Evolutionary conservation across 2,888 invertebrate genomes (phyloP).

Genomic region (Stictocephala bisonia): DNA sequence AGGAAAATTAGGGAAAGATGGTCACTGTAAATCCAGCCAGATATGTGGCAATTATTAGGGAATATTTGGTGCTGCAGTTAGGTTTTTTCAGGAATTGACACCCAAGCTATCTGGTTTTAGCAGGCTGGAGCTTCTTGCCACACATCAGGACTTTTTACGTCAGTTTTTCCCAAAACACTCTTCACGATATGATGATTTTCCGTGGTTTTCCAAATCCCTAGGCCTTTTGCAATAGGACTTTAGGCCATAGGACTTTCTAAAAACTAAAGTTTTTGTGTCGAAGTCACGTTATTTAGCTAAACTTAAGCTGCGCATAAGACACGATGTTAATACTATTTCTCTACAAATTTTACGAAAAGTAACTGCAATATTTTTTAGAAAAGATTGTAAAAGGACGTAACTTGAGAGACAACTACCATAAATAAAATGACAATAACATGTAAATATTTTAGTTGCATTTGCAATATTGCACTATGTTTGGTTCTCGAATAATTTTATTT

Average conservation of each 20-base stretch:
- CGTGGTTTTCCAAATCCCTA: neutral
- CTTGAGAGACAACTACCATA: neutral
- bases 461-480: too few species aligned
- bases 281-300: neutral
- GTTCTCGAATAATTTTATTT: too few species aligned
- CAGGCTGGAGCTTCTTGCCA: neutral
- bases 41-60: neutral
- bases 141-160: neutral
- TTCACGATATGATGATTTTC: slow-evolving; percentile 11
- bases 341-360: neutral
- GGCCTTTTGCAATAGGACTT: neutral
- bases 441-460: slow-evolving; percentile 16
- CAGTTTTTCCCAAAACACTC: slow-evolving; percentile 2
- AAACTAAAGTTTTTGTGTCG: slow-evolving; percentile 13
- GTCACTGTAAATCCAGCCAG: neutral
- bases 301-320: slow-evolving; percentile 13
- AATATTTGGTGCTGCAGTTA: neutral
- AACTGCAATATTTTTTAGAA: neutral
- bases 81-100: neutral
- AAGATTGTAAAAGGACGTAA: slow-evolving; percentile 10
- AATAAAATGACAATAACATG: neutral
- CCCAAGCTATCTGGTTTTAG: neutral
- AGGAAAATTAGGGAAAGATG: neutral
- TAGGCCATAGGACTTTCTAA: slow-evolving; percentile 19
- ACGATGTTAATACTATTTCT: slow-evolving; percentile 8